Evolutionary conservation across 2,113 vertebrate species (phyloP), one percentile per base, ranked within the genome.

Genomic region (Perca flavescens): DNA sequence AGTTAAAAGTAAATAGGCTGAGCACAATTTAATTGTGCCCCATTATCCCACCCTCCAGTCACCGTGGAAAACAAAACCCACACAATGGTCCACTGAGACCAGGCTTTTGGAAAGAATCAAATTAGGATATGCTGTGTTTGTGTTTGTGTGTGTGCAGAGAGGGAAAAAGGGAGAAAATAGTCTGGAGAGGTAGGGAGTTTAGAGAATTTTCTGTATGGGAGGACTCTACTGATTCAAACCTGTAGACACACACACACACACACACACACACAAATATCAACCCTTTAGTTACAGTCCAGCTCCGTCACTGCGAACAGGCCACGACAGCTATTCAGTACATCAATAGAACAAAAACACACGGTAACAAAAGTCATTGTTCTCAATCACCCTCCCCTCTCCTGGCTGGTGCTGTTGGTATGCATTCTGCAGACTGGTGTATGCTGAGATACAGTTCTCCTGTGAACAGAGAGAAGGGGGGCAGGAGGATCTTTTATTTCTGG

Each of bases 1-100:
- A 79, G 90, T 92, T 93, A 92, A 93, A 94, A 92, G 91, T 94
- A 94, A 95, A 94, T 91, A 94, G 90, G 83, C 88, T 82, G 78
- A 88, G 89, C 79, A 15, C 90, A 88, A 90, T 93, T 94, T 92
- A 93, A 94, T 93, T 93, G 90, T 91, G 79, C 84, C 86, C 87
- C 87, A 93, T 94, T 94, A 94, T 94, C 87, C 91, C 79, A 68
- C 80, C 76, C 68, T 90, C 53, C 86, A 84, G 83, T 76, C 88
- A 80, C 78, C 34, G 65, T 53, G 76, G 86, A 92, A 89, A 91
- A 91, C 85, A 91, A 86, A 92, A 89, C 82, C 82, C 91, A 86
- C 90, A 89, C 86, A 85, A 63, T 79, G 85, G 86, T 89, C 90
- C 84, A 28, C 65, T 31, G 90, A 88, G 92, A 92, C 82, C 65